Conservation (phyloP, 2,797 vertebrate species). For the Catostomus latipinnis region DNA sequence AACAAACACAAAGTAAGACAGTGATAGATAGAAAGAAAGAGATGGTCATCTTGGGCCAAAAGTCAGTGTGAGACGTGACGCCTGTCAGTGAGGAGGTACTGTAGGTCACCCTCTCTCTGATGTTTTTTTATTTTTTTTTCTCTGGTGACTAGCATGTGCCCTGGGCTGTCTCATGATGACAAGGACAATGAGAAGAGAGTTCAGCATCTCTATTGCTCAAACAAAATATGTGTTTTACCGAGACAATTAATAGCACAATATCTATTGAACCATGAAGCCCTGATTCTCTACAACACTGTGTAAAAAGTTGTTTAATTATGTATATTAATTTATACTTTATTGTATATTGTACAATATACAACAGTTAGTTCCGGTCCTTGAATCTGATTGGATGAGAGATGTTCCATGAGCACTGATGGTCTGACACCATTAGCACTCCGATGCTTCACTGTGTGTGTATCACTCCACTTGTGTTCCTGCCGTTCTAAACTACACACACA, state of each 20-base stretch:
- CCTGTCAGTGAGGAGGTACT: slow-evolving; percentile 3
- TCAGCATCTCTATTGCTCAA: background rate
- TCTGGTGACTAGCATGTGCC: background rate
- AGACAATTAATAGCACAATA: background rate
- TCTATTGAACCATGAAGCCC: background rate
- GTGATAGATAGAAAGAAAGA: background rate
- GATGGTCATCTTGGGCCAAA: background rate
- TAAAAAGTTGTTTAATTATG: background rate
- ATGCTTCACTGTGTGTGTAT: too few relatives aligned
- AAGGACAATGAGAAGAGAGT: slow-evolving; percentile 19
- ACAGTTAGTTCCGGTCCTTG: too few relatives aligned
- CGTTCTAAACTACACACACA: too few relatives aligned
- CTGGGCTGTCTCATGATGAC: slow-evolving; percentile 12
- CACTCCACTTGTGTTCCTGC: too few relatives aligned
- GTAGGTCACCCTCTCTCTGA: slow-evolving; percentile 5
- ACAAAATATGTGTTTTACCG: background rate
- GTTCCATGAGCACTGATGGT: too few relatives aligned
- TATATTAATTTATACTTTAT: too few relatives aligned
- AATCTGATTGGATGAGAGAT: too few relatives aligned
- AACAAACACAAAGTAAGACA: background rate
- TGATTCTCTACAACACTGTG: background rate
- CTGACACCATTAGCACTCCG: too few relatives aligned
- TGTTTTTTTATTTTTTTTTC: background rate
- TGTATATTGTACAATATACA: too few relatives aligned
- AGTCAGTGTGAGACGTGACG: background rate